Base-by-base conservation (phyloP, 1,140 invertebrate genomes). In the Armadillidium nasatum region DNA sequence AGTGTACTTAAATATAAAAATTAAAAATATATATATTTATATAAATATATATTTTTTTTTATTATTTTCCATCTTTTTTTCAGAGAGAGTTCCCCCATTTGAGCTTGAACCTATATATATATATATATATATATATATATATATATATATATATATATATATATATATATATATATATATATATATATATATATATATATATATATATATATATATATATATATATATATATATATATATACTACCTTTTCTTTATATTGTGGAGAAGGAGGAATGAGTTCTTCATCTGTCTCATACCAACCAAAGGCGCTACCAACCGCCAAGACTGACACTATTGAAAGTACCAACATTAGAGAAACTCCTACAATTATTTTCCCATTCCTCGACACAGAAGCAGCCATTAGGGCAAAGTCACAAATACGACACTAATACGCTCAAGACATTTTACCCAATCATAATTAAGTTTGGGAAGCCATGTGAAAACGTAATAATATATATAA, bases 121-220 rank as follows among this genome's bases (percentile, higher is more conserved):
- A 33, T 33, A 33, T 33, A 33, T 33, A 33, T 33, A 33, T 33
- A 33, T 33, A 33, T 33, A 33, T 33, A 33, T 60, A 13, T 60
- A 60, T 60, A 60, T 60, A 13, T 60, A 60, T 60, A 13, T 60
- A 60, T 60, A 13, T 60, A 60, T 60, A 13, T 60, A 60, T 60
- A 13, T 60, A 60, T 60, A 13, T 60, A 60, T 60, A 13, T 60
- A 60, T 60, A 60, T 60, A 60, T 60, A 60, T 60, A 60, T 60
- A 60, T 7, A 50, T 50, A 50, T 60, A 60, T 60, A 60, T 60
- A 60, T 60, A 60, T 60, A 60, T 60, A 60, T 60, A 60, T 60
- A 60, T 60, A 60, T 60, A 60, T 60, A 60, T 60, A 60, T 60
- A 60, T 60, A 60, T 60, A 60, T 60, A 60, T 60, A 60, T 60